Conservation (phyloP, 1,140 invertebrate genomes). For the Plectrocnemia conspersa region DNA sequence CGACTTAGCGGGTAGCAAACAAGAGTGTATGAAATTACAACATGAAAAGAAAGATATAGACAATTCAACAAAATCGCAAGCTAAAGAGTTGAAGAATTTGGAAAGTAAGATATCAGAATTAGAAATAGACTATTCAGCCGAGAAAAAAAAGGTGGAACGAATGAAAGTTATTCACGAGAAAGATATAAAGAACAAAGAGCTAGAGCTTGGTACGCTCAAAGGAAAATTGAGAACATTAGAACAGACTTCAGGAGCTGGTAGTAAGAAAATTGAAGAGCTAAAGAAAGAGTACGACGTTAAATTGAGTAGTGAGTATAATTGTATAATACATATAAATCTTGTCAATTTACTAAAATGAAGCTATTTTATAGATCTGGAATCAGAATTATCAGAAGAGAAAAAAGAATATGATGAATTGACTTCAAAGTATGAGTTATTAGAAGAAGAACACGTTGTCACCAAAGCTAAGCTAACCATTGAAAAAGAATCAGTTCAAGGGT, state of each 20-base stretch:
- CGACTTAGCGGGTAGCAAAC: conserved; percentile 51
- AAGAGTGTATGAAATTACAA: conserved; percentile 62
- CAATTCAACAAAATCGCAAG: conserved; percentile 53
- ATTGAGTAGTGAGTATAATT: conserved; percentile 56
- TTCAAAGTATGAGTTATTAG: conserved; percentile 73
- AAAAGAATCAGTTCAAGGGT: conserved; percentile 62
- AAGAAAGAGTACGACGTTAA: conserved; percentile 63
- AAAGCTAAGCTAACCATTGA: conserved; percentile 73
- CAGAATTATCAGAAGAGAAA: conserved; percentile 59
- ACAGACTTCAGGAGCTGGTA: conserved; percentile 53
- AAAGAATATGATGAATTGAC: conserved; percentile 76
- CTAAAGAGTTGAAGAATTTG: conserved; percentile 54
- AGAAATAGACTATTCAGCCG: conserved; percentile 61
- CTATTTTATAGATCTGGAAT: conserved; percentile 57
- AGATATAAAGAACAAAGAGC: conserved; percentile 60
- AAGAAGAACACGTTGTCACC: conserved; percentile 74
- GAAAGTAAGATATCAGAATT: conserved; percentile 58
- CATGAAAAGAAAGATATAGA: conserved; percentile 54
- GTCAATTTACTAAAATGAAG: not conserved
- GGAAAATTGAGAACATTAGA: conserved; percentile 60
- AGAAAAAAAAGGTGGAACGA: conserved; percentile 59
- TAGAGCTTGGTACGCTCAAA: conserved; percentile 60
- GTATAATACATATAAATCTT: not conserved
- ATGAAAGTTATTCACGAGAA: conserved; percentile 58
- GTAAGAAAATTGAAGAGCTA: conserved; percentile 61